Evolutionary conservation across 1,140 invertebrate species (phyloP).

Genomic region (Lucilia sericata): DNA sequence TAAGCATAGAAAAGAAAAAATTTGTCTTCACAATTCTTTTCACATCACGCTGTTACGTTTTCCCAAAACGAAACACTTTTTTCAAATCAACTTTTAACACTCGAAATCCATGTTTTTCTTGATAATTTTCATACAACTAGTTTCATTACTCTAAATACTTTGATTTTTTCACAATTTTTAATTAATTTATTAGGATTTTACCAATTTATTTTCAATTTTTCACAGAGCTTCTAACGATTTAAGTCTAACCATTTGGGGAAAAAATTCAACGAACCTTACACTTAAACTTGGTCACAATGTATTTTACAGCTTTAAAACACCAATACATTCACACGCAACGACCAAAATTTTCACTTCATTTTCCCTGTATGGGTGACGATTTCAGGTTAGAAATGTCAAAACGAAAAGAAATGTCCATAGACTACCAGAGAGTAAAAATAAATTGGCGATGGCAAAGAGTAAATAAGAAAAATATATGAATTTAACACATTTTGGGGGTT

Average conservation of each 20-base stretch:
- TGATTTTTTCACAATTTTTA: slow-evolving; percentile 31
- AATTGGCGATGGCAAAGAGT: background rate
- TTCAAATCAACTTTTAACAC: slow-evolving; percentile 1
- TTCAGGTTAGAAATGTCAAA: slow-evolving; percentile 38
- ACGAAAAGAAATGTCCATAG: slow-evolving; percentile 13
- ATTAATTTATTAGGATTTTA: slow-evolving; percentile 45
- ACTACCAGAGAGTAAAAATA: background rate
- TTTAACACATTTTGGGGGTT: background rate
- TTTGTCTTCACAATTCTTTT: slow-evolving; percentile 14
- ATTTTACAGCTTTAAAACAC: slow-evolving; percentile 20
- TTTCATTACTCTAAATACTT: background rate
- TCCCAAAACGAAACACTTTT: slow-evolving; percentile 30
- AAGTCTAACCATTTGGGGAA: slow-evolving; percentile 50
- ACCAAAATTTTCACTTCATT: background rate
- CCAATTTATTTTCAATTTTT: slow-evolving; percentile 48
- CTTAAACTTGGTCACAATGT: slow-evolving; percentile 47
- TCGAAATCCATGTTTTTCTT: background rate
- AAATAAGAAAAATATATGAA: slow-evolving; percentile 35
- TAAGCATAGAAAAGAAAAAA: slow-evolving; percentile 40
- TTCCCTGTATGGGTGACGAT: background rate
- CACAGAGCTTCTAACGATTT: slow-evolving; percentile 50
- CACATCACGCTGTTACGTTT: slow-evolving; percentile 28
- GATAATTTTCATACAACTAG: background rate
- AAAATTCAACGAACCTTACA: slow-evolving; percentile 52
- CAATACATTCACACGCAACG: background rate